Conservation (phyloP, 2,113 vertebrate species). For the Catharus minimus region DNA sequence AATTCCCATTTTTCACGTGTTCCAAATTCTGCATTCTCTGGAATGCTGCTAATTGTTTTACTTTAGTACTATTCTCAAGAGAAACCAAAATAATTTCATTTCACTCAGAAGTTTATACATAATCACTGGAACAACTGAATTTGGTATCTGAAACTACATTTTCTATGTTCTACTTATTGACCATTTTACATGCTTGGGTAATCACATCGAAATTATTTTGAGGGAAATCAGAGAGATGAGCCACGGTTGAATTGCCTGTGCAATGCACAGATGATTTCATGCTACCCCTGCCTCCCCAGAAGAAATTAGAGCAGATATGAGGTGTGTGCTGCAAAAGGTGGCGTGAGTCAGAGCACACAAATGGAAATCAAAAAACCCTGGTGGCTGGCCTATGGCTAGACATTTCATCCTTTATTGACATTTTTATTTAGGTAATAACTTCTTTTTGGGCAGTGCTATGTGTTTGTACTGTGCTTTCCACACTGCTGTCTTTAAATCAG, state of each 20-base stretch:
- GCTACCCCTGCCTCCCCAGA: not conserved
- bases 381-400: not conserved
- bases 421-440: not conserved
- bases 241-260: not conserved
- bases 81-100: slow-evolving; percentile 32
- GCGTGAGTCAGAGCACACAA: not conserved
- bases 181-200: not conserved
- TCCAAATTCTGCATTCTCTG: slow-evolving; percentile 37
- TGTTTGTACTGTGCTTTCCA: not conserved
- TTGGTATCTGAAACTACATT: not conserved
- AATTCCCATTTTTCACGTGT: slow-evolving; percentile 45
- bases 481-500: not conserved
- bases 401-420: not conserved
- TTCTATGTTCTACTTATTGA: not conserved
- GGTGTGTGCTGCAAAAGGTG: not conserved
- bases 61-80: not conserved
- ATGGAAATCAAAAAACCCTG: not conserved
- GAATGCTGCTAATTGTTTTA: slow-evolving; percentile 50
- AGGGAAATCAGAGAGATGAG: not conserved
- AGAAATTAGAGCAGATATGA: not conserved
- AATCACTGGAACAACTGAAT: not conserved
- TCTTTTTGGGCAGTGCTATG: not conserved
- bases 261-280: not conserved
- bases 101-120: not conserved
- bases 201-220: not conserved